These are phyloP conservation scores for Umimayanthus chanpuru DNA, from an alignment of 92 coral and sea anemone genomes.

Conservation along the genomic window DNA sequence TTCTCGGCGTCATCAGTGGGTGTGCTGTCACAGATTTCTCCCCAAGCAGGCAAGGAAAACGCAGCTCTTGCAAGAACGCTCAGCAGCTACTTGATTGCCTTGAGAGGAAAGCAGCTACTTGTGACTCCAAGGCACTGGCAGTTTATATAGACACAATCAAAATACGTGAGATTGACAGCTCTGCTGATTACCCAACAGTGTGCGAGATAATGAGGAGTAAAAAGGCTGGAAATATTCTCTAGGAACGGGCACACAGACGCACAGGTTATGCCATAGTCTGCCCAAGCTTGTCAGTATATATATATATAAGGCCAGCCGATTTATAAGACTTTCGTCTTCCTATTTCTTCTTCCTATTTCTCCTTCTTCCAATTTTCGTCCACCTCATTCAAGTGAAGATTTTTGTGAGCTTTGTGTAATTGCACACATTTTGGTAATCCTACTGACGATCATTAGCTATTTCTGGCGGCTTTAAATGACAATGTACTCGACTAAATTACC, in stretches of 20 bases:
- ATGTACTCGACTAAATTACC: too few relatives aligned
- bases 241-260: background rate
- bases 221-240: background rate
- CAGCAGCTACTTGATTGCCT: background rate
- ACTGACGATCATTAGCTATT: too few relatives aligned
- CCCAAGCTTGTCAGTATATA: too few relatives aligned
- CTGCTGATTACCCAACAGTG: conserved; percentile 8
- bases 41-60: background rate
- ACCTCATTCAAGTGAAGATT: too few relatives aligned
- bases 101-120: background rate
- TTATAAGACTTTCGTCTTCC: too few relatives aligned
- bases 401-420: too few relatives aligned
- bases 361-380: too few relatives aligned
- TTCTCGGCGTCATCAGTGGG: conserved; percentile 9
- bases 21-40: background rate
- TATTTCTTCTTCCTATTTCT: too few relatives aligned
- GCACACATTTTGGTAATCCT: too few relatives aligned
- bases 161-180: background rate
- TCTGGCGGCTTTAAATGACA: too few relatives aligned
- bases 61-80: conserved; percentile 5
- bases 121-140: conserved; percentile 19
- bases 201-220: background rate
- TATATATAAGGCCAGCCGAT: too few relatives aligned
- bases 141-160: background rate
- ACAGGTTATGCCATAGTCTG: too few relatives aligned